Evolutionary conservation across 2,888 invertebrate genomes (phyloP).

Genomic region (Lasioglossum figueresi): DNA sequence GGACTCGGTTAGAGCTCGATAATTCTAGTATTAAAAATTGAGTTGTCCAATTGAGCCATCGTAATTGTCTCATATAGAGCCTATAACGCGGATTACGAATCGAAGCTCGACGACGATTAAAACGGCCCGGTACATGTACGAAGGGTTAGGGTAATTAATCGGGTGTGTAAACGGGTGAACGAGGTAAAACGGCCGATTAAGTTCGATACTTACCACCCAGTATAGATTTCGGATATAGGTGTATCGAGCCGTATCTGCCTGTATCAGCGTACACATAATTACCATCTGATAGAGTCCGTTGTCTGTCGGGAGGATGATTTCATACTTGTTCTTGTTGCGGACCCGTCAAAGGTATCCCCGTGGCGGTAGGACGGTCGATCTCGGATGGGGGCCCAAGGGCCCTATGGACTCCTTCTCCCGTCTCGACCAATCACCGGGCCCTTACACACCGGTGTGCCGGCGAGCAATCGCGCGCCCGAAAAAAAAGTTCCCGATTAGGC

Average conservation of each 20-base stretch:
- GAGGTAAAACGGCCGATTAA: neutral
- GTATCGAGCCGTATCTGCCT: constrained; percentile 78
- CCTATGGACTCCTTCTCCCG: constrained; percentile 77
- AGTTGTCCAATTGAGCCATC: too few species aligned
- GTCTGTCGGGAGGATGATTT: constrained; percentile 83
- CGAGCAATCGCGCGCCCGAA: constrained; percentile 71
- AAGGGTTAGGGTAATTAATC: neutral
- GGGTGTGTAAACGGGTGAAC: neutral
- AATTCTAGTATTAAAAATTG: too few species aligned
- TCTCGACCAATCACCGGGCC: constrained; percentile 81
- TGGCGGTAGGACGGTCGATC: constrained; percentile 82
- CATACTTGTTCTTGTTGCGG: constrained; percentile 82
- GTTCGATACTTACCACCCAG: constrained; percentile 73
- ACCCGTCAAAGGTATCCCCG: constrained; percentile 82
- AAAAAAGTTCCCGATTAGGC: constrained; percentile 74
- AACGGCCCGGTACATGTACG: neutral
- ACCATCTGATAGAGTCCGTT: constrained; percentile 84
- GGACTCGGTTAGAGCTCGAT: too few species aligned
- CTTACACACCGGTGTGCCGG: constrained; percentile 69
- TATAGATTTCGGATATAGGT: constrained; percentile 80
- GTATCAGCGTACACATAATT: constrained; percentile 83
- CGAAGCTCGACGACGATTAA: neutral
- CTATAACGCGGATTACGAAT: neutral
- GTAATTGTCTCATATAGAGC: neutral
- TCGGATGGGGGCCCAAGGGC: constrained; percentile 80